Conservation (phyloP, 2,113 vertebrate species). For the Danionella cerebrum region DNA sequence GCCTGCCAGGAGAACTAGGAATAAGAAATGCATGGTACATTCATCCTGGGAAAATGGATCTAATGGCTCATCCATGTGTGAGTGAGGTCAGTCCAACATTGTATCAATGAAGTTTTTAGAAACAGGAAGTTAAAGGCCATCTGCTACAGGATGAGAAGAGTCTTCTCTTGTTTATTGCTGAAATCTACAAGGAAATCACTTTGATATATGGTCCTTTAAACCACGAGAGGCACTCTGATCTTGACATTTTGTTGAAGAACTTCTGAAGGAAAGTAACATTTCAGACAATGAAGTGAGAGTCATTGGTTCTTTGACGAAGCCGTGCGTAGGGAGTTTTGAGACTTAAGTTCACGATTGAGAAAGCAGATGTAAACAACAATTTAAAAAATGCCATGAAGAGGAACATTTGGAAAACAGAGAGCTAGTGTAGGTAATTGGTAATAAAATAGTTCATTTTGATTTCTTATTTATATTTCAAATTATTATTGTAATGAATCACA, state of each 20-base stretch:
- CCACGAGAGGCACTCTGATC: constrained; percentile 64
- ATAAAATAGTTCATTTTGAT: too few relatives aligned
- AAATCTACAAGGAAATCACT: constrained; percentile 54
- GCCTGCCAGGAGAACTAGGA: constrained; percentile 41
- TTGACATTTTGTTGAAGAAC: constrained; percentile 70
- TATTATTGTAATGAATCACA: too few relatives aligned
- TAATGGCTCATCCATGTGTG: constrained; percentile 5
- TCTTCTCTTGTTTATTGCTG: constrained; percentile 61
- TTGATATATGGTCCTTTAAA: constrained; percentile 66
- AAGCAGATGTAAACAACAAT: constrained; percentile 68
- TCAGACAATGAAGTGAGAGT: constrained; percentile 27
- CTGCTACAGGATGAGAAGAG: constrained; percentile 54
- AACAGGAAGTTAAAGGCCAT: constrained; percentile 58
- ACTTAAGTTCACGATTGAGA: constrained; percentile 61
- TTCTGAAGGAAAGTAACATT: constrained; percentile 45
- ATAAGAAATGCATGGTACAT: constrained; percentile 49
- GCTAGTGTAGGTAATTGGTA: too few relatives aligned
- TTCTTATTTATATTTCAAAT: too few relatives aligned
- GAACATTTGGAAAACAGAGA: too few relatives aligned
- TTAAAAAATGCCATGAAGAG: constrained; percentile 38
- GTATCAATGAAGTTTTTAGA: constrained; percentile 48
- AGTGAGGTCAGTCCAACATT: constrained; percentile 57
- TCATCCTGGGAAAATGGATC: constrained; percentile 47
- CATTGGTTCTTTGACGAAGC: neutral
- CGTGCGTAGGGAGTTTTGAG: neutral